These are phyloP conservation scores for Morpho deidamia DNA, from an alignment of 2,888 invertebrate species.

Conservation along the genomic window DNA sequence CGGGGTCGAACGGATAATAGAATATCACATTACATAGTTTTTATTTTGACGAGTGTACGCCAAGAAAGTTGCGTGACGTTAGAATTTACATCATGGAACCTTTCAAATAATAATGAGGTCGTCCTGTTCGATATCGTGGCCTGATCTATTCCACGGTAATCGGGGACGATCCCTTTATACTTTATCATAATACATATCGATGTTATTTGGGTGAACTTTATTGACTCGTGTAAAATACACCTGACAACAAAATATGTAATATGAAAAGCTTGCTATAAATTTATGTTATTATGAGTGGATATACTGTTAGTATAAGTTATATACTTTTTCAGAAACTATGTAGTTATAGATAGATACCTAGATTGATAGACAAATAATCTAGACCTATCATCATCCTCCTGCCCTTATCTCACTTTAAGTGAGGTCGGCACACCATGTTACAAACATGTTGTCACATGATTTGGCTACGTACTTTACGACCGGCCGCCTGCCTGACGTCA, in stretches of 20 bases:
- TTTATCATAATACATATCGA: slow-evolving; percentile 49
- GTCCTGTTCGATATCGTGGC: slow-evolving; percentile 58
- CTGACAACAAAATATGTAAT: slow-evolving; percentile 4
- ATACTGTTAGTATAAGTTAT: no score
- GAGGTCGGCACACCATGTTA: no score
- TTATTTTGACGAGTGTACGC: slow-evolving; percentile 68
- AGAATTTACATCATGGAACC: slow-evolving; percentile 70
- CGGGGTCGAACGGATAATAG: slow-evolving; percentile 44
- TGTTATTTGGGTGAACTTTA: slow-evolving; percentile 35
- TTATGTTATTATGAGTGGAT: no score
- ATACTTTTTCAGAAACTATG: no score
- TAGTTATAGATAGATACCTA: no score
- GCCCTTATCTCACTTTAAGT: no score
- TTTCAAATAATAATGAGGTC: slow-evolving; percentile 73
- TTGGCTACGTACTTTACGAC: no score
- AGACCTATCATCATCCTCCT: no score
- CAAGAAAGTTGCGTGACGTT: slow-evolving; percentile 69
- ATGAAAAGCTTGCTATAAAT: no score
- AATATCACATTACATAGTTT: slow-evolving; percentile 65
- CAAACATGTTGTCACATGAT: no score
- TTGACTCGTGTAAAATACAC: slow-evolving; percentile 16
- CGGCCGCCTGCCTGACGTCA: no score
- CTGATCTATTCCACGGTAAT: slow-evolving; percentile 57
- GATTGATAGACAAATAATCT: no score
- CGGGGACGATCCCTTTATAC: slow-evolving; percentile 57